These are phyloP conservation scores for Aramus guarauna DNA, from an alignment of 2,113 vertebrate species.

Conservation along the genomic window DNA sequence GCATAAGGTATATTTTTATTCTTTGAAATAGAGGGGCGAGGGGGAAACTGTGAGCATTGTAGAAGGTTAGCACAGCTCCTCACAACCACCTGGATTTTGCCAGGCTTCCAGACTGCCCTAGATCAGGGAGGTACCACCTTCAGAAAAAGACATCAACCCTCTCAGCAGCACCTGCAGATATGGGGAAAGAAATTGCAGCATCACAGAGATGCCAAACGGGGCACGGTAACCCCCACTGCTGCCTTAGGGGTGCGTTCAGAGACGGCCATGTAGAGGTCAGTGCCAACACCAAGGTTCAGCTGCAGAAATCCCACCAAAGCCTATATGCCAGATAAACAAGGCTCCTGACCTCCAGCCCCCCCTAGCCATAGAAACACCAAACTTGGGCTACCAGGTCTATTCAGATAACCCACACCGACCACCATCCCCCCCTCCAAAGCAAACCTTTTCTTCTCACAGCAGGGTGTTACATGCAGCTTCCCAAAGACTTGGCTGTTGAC, in stretches of 20 bases:
- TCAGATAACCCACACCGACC: background rate
- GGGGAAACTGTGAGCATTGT: background rate
- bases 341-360: background rate
- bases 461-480: background rate
- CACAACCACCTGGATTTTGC: background rate
- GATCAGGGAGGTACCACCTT: background rate
- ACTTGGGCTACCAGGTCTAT: background rate
- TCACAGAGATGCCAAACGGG: background rate
- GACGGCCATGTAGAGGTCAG: rapidly evolving
- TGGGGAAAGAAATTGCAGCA: background rate
- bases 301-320: background rate
- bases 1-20: background rate
- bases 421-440: background rate
- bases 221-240: background rate
- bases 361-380: background rate
- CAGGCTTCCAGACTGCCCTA: background rate
- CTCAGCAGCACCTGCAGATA: background rate
- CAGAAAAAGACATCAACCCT: background rate
- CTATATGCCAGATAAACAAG: background rate
- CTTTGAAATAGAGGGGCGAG: background rate
- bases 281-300: background rate
- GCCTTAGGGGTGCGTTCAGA: rapidly evolving
- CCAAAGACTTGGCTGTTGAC: background rate
- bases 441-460: background rate
- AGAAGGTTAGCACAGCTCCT: background rate